These are phyloP conservation scores for Drosophila jambulina DNA, from an alignment of 1,140 invertebrate species.

Conservation along the genomic window DNA sequence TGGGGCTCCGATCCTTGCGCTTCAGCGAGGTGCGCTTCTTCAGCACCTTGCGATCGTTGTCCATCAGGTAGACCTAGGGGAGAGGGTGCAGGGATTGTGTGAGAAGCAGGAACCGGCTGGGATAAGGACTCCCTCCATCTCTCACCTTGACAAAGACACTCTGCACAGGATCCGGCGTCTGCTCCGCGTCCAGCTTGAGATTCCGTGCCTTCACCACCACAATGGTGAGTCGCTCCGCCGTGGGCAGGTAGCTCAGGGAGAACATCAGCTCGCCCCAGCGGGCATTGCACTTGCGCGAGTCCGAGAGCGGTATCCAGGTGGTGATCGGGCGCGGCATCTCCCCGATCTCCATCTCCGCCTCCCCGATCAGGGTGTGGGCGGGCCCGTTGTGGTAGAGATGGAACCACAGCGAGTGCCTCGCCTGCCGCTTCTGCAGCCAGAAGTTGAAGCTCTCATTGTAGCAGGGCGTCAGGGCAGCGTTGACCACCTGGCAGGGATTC, in stretches of 20 bases:
- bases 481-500: slow-evolving; percentile 58
- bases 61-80: slow-evolving; percentile 90
- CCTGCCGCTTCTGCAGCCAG: slow-evolving; percentile 86
- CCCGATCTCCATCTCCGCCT: slow-evolving; percentile 86
- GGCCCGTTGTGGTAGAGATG: slow-evolving; percentile 84
- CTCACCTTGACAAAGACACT: slow-evolving; percentile 79
- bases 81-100: not conserved
- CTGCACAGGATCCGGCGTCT: slow-evolving; percentile 72
- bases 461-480: slow-evolving; percentile 88
- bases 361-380: slow-evolving; percentile 83
- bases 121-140: not conserved
- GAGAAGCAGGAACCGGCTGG: not conserved
- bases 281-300: slow-evolving; percentile 87
- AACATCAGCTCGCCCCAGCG: slow-evolving; percentile 92
- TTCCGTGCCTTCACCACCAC: slow-evolving; percentile 93
- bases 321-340: slow-evolving; percentile 85
- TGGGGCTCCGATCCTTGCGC: slow-evolving; percentile 89
- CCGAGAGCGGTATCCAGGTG: slow-evolving; percentile 86
- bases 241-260: slow-evolving; percentile 92
- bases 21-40: slow-evolving; percentile 92
- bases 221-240: slow-evolving; percentile 92
- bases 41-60: slow-evolving; percentile 91
- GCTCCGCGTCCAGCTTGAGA: slow-evolving; percentile 86
- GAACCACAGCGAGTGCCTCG: slow-evolving; percentile 84
- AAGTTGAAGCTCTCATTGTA: slow-evolving; percentile 92